phyloP scores from a whole-genome alignment of 2,888 invertebrate species.

The Napeogenes sylphis region DNA sequence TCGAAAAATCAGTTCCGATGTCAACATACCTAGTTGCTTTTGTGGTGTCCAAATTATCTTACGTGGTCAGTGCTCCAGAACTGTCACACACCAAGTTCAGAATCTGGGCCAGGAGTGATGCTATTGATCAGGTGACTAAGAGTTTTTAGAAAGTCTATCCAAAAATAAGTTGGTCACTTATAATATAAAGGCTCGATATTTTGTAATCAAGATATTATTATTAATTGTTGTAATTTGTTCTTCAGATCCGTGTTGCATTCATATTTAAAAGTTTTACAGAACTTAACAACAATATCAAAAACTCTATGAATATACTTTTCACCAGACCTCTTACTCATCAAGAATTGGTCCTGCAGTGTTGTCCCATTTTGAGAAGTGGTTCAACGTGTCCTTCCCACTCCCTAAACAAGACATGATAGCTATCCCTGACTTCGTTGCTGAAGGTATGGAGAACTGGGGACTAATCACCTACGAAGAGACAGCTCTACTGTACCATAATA shows the following conservation, averaged over 20 bases:
- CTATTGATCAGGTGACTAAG: conserved; percentile 79
- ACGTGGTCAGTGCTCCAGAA: conserved; percentile 67
- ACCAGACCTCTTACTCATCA: conserved; percentile 84
- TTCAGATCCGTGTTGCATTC: too few species aligned
- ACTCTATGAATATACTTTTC: background rate
- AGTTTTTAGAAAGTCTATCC: too few species aligned
- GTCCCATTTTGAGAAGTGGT: conserved; percentile 84
- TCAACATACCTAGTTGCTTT: conserved; percentile 95
- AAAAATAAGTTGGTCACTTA: too few species aligned
- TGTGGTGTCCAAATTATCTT: conserved; percentile 84
- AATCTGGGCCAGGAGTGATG: conserved; percentile 86
- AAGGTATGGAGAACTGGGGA: conserved; percentile 88
- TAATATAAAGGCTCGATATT: too few species aligned
- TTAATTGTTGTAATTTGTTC: conserved; percentile 3
- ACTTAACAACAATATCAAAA: background rate
- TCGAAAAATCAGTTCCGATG: conserved; percentile 88
- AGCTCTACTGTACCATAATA: conserved; percentile 81
- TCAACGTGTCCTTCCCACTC: conserved; percentile 83
- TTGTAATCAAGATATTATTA: conserved; percentile 22
- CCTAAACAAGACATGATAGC: conserved; percentile 89
- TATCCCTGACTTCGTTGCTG: conserved; percentile 86
- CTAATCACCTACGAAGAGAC: conserved; percentile 89
- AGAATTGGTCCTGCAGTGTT: conserved; percentile 86
- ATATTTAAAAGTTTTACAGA: background rate
- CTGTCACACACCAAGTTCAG: conserved; percentile 75